These are phyloP conservation scores for Rhinogobius similis DNA, from an alignment of 2,113 vertebrate genomes.

Conservation along the genomic window DNA sequence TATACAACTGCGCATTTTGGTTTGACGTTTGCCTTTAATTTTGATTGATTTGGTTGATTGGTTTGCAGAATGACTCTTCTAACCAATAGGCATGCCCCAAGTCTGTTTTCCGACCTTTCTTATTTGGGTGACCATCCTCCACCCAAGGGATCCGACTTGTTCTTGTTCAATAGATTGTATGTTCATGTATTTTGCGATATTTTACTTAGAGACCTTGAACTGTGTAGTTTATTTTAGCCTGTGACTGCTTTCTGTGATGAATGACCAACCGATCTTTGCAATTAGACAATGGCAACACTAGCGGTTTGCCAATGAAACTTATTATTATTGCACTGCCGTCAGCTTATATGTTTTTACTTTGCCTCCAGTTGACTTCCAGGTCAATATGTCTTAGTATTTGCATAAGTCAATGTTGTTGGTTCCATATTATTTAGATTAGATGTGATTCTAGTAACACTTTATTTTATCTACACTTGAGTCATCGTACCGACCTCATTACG, in stretches of 20 bases:
- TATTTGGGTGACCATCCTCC: slow-evolving; percentile 39
- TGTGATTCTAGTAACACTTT: neutral
- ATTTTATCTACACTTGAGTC: neutral
- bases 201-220: slow-evolving; percentile 11
- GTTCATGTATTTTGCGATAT: slow-evolving; percentile 18
- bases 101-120: slow-evolving; percentile 31
- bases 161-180: slow-evolving; percentile 33
- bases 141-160: slow-evolving; percentile 31
- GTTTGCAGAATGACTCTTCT: slow-evolving; percentile 62
- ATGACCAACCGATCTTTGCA: slow-evolving; percentile 14
- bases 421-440: neutral
- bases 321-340: slow-evolving; percentile 25
- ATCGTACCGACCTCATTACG: neutral
- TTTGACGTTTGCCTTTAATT: slow-evolving; percentile 62
- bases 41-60: slow-evolving; percentile 58
- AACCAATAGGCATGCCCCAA: slow-evolving; percentile 76
- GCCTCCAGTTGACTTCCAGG: slow-evolving; percentile 39
- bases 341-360: slow-evolving; percentile 45
- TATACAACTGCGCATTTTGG: slow-evolving; percentile 70
- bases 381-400: slow-evolving; percentile 30
- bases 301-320: slow-evolving; percentile 24
- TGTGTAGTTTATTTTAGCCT: slow-evolving; percentile 31
- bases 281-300: slow-evolving; percentile 24
- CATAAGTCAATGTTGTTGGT: slow-evolving; percentile 29
- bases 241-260: slow-evolving; percentile 43